A percentile compares a stretch with the other conserved stretches of the same genome.
phyloP scores from a whole-genome alignment of 2,888 invertebrate species.

The Standfussiana lucernea region DNA sequence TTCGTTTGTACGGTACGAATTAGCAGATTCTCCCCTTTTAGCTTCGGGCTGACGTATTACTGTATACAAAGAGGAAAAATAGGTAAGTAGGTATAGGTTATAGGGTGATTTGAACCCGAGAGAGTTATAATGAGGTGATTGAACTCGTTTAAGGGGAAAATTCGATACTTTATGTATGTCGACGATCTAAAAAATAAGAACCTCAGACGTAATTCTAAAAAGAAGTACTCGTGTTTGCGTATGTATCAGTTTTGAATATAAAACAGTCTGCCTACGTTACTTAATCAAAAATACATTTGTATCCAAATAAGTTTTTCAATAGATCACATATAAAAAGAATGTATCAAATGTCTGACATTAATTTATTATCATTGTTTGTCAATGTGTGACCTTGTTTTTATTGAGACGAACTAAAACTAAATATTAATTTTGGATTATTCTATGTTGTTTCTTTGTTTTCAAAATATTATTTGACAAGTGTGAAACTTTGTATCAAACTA shows the following conservation, averaged over 20 bases:
- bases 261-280: constrained; percentile 28
- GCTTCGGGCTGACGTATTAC: constrained; percentile 53
- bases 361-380: constrained; percentile 28
- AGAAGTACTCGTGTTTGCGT: not conserved
- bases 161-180: constrained; percentile 10
- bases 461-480: constrained; percentile 16
- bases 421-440: constrained; percentile 19
- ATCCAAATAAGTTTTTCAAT: constrained; percentile 21
- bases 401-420: constrained; percentile 19
- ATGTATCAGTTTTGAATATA: constrained; percentile 13
- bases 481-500: constrained; percentile 4
- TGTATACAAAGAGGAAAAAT: constrained; percentile 56
- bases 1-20: constrained; percentile 52
- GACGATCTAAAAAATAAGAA: not conserved
- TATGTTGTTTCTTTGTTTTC: constrained; percentile 16
- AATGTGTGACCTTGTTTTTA: constrained; percentile 32
- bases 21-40: constrained; percentile 57
- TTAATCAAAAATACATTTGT: constrained; percentile 34
- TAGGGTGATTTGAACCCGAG: constrained; percentile 40
- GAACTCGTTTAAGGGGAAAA: constrained; percentile 41
- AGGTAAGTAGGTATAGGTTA: constrained; percentile 52
- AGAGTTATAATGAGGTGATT: constrained; percentile 47
- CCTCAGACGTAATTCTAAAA: not conserved
- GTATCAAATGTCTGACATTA: constrained; percentile 11
- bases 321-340: constrained; percentile 18